A percentile compares a stretch with the other conserved stretches of the same genome.
These are phyloP conservation scores for Muschampia plurimacula DNA, from an alignment of 2,888 invertebrate species.

Conservation along the genomic window DNA sequence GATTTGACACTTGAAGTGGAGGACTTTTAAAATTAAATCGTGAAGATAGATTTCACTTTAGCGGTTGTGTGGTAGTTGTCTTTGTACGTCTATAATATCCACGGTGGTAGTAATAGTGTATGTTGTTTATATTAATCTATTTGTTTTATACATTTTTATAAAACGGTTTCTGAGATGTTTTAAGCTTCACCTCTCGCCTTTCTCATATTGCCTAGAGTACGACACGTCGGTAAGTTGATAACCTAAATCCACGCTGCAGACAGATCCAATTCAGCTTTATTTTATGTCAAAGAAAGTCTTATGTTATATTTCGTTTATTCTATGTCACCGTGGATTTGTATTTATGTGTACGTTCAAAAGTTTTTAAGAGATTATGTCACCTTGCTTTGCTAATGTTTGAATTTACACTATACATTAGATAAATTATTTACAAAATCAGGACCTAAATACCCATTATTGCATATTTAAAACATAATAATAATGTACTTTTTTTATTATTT, in stretches of 20 bases:
- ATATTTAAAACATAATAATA: too few relatives aligned
- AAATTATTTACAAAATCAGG: too few relatives aligned
- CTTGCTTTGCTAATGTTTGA: not conserved
- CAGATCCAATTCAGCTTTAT: slow-evolving; percentile 22
- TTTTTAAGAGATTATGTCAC: not conserved
- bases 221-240: slow-evolving; percentile 18
- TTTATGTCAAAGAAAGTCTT: slow-evolving; percentile 28
- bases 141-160: not conserved
- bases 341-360: not conserved
- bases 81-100: too few relatives aligned
- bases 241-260: slow-evolving; percentile 29
- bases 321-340: slow-evolving; percentile 15
- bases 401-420: too few relatives aligned
- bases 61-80: too few relatives aligned
- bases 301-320: slow-evolving; percentile 27
- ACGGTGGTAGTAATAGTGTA: too few relatives aligned
- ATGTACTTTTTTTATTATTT: too few relatives aligned
- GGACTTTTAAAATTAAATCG: too few relatives aligned
- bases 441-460: too few relatives aligned
- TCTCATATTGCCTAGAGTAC: not conserved
- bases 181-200: not conserved
- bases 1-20: too few relatives aligned
- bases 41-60: too few relatives aligned
- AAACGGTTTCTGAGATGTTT: not conserved
- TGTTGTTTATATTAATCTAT: not conserved